Conservation (phyloP, 2,797 vertebrate species). For the Tympanoctomys barrerae region DNA sequence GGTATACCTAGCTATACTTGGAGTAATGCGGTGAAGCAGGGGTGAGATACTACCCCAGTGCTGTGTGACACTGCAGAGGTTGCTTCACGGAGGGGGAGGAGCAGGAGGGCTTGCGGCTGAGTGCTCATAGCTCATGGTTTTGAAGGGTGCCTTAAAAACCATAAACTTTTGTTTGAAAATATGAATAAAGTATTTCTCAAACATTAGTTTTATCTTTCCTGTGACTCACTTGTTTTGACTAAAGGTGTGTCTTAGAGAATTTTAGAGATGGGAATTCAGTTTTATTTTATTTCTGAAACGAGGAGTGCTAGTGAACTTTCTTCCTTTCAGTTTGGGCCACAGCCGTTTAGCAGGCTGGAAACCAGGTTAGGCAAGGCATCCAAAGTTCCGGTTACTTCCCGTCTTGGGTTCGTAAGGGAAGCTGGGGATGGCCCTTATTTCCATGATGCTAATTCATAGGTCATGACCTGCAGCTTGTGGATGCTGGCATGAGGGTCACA, state of each 20-base stretch:
- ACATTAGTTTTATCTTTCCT: slow-evolving; percentile 39
- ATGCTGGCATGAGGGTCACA: slow-evolving; percentile 87
- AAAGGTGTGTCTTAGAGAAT: slow-evolving; percentile 39
- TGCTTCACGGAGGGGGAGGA: background rate
- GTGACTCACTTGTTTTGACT: slow-evolving; percentile 56
- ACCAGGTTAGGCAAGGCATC: slow-evolving; percentile 62
- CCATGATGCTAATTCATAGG: slow-evolving; percentile 86
- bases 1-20: background rate
- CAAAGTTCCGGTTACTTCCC: slow-evolving; percentile 73
- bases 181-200: slow-evolving; percentile 48
- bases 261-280: slow-evolving; percentile 61
- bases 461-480: slow-evolving; percentile 86
- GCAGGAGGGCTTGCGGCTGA: background rate
- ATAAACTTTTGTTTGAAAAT: background rate
- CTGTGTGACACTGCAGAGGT: background rate
- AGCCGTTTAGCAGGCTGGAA: slow-evolving; percentile 72
- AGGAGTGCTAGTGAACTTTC: slow-evolving; percentile 69
- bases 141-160: slow-evolving; percentile 54
- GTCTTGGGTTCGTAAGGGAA: slow-evolving; percentile 83
- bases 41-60: background rate
- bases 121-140: slow-evolving; percentile 47
- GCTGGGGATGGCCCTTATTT: slow-evolving; percentile 83
- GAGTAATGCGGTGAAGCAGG: background rate
- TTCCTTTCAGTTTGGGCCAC: slow-evolving; percentile 76
- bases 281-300: slow-evolving; percentile 70